Conservation (phyloP, 2,113 vertebrate species). For the Dipodomys merriami region DNA sequence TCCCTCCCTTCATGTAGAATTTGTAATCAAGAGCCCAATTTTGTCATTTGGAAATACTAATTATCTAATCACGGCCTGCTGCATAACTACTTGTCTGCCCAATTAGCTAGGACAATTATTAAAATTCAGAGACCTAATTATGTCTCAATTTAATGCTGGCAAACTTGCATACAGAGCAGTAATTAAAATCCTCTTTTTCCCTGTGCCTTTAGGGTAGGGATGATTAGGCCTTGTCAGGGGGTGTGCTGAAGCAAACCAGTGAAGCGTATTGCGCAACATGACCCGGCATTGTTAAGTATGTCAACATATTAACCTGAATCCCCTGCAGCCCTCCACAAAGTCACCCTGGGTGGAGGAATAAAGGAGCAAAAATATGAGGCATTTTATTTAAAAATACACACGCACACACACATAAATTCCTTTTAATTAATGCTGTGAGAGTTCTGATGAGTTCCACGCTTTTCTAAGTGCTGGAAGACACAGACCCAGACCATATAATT, state of each 20-base stretch:
- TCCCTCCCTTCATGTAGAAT: conserved; percentile 78
- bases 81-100: conserved; percentile 91
- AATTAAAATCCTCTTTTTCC: conserved; percentile 95
- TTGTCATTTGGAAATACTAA: conserved; percentile 92
- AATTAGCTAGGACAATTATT: conserved; percentile 98
- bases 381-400: conserved; percentile 88
- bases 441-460: conserved; percentile 86
- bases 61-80: conserved; percentile 90
- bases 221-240: conserved; percentile 98
- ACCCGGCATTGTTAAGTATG: conserved; percentile 98
- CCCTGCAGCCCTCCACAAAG: conserved; percentile 94
- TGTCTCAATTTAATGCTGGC: conserved; percentile 96
- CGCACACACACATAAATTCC: conserved; percentile 84
- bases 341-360: conserved; percentile 86
- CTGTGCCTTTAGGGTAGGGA: conserved; percentile 95
- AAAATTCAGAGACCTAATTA: conserved; percentile 97
- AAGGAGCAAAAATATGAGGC: conserved; percentile 87
- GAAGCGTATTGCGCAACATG: conserved; percentile 95
- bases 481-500: conserved; percentile 87
- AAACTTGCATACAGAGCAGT: conserved; percentile 91
- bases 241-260: conserved; percentile 91
- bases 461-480: conserved; percentile 87
- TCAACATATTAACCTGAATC: conserved; percentile 99
- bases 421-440: conserved; percentile 90
- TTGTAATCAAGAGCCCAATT: conserved; percentile 88